Evolutionary conservation across 1,140 invertebrate species (phyloP).

Genomic region (Drosophila fuyamai): DNA sequence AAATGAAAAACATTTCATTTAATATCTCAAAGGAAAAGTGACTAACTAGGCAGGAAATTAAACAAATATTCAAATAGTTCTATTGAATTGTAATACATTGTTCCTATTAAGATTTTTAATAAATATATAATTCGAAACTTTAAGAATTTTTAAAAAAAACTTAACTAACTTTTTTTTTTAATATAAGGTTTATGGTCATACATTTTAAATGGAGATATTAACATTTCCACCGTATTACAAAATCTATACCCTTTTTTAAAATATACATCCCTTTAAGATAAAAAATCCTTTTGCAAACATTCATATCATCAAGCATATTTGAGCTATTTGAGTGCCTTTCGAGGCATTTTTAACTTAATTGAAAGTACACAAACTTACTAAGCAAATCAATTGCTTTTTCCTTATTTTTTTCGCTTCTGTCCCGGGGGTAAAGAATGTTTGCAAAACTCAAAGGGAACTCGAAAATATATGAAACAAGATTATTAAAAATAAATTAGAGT

Average conservation of each 20-base stretch:
- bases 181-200: too few relatives aligned
- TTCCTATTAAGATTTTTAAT: too few relatives aligned
- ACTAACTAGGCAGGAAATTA: too few relatives aligned
- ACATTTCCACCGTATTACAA: not conserved
- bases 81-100: too few relatives aligned
- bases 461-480: constrained; percentile 47
- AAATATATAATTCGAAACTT: too few relatives aligned
- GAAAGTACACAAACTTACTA: constrained; percentile 74
- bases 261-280: not conserved
- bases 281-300: constrained; percentile 49
- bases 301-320: constrained; percentile 37
- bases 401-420: constrained; percentile 8
- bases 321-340: constrained; percentile 33
- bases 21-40: too few relatives aligned
- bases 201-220: too few relatives aligned
- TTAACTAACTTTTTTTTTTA: too few relatives aligned
- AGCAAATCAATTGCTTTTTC: constrained; percentile 57
- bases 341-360: constrained; percentile 63
- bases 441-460: constrained; percentile 39
- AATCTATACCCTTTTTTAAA: not conserved
- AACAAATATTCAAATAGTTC: too few relatives aligned
- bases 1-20: not conserved
- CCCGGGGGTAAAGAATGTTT: constrained; percentile 50
- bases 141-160: too few relatives aligned
- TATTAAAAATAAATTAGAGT: constrained; percentile 82